phyloP scores from a whole-genome alignment of 2,113 vertebrate genomes.

The Mesocricetus auratus region DNA sequence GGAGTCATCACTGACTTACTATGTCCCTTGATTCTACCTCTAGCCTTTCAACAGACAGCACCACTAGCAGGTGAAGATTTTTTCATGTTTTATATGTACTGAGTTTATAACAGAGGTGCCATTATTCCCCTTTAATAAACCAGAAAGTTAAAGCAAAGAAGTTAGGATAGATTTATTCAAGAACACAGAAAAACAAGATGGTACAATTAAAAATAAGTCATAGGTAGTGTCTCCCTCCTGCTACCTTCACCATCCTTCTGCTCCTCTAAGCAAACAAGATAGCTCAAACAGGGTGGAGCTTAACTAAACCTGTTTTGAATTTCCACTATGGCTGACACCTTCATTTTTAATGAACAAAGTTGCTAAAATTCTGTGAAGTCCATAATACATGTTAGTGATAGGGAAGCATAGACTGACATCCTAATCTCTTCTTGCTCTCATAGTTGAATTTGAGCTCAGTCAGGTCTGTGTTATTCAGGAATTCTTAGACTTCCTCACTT shows the following conservation, averaged over 20 bases:
- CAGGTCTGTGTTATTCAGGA: background rate
- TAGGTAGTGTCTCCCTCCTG: background rate
- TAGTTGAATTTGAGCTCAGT: background rate
- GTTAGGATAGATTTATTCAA: background rate
- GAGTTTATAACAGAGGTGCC: background rate
- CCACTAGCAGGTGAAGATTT: background rate
- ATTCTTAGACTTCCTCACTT: background rate
- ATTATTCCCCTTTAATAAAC: constrained; percentile 5
- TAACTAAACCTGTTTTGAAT: background rate
- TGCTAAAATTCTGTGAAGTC: background rate
- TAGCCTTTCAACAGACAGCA: background rate
- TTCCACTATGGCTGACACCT: background rate
- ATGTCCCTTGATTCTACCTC: too few species aligned
- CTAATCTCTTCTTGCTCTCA: background rate
- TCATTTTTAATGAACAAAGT: background rate
- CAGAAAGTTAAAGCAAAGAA: constrained; percentile 12
- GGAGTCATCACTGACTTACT: background rate
- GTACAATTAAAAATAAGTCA: background rate
- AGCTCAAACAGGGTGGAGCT: background rate
- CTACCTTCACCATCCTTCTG: background rate
- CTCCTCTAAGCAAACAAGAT: background rate
- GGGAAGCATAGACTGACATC: background rate
- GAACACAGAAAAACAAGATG: background rate
- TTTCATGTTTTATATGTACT: background rate
- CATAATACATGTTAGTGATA: background rate